Conservation (phyloP, 1,140 invertebrate species). For the Meloidogyne hapla region DNA sequence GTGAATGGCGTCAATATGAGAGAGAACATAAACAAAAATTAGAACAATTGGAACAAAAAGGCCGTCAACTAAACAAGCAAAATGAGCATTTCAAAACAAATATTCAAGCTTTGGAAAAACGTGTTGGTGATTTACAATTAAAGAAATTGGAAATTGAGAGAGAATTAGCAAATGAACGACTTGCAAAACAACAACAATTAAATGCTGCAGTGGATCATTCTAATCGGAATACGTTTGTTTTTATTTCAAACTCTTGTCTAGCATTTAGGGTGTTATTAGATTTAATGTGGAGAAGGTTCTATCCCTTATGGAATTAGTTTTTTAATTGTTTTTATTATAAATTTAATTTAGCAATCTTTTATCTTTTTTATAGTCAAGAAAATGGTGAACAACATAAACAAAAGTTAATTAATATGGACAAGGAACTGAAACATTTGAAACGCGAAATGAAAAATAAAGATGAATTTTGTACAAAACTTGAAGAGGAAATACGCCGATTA, state of each 20-base stretch:
- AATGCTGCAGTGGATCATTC: slow-evolving; percentile 16
- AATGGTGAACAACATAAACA: slow-evolving; percentile 19
- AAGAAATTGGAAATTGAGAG: slow-evolving; percentile 48
- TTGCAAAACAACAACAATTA: slow-evolving; percentile 17
- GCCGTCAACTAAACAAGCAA: slow-evolving; percentile 43
- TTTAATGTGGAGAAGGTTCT: too few species aligned
- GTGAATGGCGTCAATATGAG: slow-evolving; percentile 34
- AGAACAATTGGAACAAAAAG: slow-evolving; percentile 44
- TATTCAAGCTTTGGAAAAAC: slow-evolving; percentile 43
- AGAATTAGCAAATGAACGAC: slow-evolving; percentile 45
- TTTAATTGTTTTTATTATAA: not conserved
- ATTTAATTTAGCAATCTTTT: too few species aligned
- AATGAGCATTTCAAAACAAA: slow-evolving; percentile 38
- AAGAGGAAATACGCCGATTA: slow-evolving; percentile 43
- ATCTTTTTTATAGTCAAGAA: not conserved
- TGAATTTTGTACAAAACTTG: slow-evolving; percentile 33
- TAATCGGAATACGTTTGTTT: slow-evolving; percentile 22
- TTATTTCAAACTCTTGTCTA: not conserved
- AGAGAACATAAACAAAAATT: slow-evolving; percentile 30
- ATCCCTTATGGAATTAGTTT: not conserved
- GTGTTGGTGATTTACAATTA: slow-evolving; percentile 43
- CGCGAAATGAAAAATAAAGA: slow-evolving; percentile 42
- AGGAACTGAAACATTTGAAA: slow-evolving; percentile 37
- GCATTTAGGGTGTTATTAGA: too few species aligned
- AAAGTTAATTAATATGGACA: slow-evolving; percentile 43